Evolutionary conservation across 2,888 invertebrate species (phyloP), one percentile per base, ranked within the genome.

Genomic region (Cantharis nigra): DNA sequence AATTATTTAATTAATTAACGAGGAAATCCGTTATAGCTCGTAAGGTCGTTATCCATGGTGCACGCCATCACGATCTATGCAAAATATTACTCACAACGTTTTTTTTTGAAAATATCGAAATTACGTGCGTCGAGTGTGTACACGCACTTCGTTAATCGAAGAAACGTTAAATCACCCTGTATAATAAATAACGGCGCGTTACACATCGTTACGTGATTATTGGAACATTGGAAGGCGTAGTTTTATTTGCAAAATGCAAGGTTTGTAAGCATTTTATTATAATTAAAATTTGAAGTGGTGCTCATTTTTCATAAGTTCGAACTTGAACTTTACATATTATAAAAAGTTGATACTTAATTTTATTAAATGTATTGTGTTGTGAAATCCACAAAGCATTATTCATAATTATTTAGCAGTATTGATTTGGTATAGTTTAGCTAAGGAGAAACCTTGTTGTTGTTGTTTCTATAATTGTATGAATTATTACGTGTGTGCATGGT

Each of bases 281-380:
- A 65, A 65, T 20, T 65, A 65, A 18, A 65, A 65, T 65, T 65
- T 10, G 23, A 65, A 49, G 49, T 49, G 49, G 49, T 49, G 49
- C 49, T 67, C 72, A 72, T 72, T 72, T 72, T 72, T 72, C 72
- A 72, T 72, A 26, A 20, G 67, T 49, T 67, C 30, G 72, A 67
- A 65, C 72, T 72, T 67, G 72, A 72, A 72, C 72, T 72, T 72
- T 72, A 26, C 20, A 62, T 33, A 33, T n/a, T n/a, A n/a, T 49
- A 49, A 49, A 49, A 49, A 49, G 49, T 49, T n/a, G 49, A 49
- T 49, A 49, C 49, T 49, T 49, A 49, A 49, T 49, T 49, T 49
- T 49, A 49, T 49, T 49, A n/a, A 49, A 49, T 49, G 49, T 49
- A 49, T 49, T 49, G 49, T 49, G n/a, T 49, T 49, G 49, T 49